Percentiles rank a stretch among this genome's conserved stretches.
Evolutionary conservation across 2,113 vertebrate genomes (phyloP).

Genomic region (Clarias magur): DNA sequence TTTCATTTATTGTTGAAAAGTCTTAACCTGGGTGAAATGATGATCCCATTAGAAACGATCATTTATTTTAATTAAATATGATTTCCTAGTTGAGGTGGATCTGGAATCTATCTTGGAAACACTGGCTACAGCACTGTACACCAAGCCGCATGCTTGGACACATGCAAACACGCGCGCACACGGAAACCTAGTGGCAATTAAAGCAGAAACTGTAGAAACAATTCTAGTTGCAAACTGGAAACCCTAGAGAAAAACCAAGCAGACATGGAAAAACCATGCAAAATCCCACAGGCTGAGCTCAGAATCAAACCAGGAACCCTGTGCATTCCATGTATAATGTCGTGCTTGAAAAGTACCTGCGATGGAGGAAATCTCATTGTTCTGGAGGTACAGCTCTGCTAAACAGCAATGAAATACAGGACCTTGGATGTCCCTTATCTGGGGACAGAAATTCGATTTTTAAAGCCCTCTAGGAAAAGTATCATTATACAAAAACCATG

Average conservation of each 20-base stretch:
- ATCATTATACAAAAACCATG: background rate
- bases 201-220: too few relatives aligned
- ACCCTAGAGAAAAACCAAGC: background rate
- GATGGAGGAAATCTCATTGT: slow-evolving; percentile 34
- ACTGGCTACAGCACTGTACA: background rate
- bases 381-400: slow-evolving; percentile 41
- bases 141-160: background rate
- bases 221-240: background rate
- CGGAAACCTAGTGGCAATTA: background rate
- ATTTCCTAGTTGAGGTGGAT: background rate
- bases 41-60: background rate
- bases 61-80: background rate
- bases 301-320: background rate
- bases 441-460: background rate
- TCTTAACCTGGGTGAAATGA: background rate
- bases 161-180: background rate
- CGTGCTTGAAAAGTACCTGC: slow-evolving; percentile 30
- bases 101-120: background rate
- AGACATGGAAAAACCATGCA: background rate
- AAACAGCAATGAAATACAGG: slow-evolving; percentile 38
- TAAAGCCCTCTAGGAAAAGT: slow-evolving; percentile 3
- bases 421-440: slow-evolving; percentile 16
- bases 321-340: background rate
- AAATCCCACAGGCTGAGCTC: background rate
- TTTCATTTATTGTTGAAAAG: background rate